phyloP scores from a whole-genome alignment of 2,113 vertebrate genomes.

The Falco punctatus region DNA sequence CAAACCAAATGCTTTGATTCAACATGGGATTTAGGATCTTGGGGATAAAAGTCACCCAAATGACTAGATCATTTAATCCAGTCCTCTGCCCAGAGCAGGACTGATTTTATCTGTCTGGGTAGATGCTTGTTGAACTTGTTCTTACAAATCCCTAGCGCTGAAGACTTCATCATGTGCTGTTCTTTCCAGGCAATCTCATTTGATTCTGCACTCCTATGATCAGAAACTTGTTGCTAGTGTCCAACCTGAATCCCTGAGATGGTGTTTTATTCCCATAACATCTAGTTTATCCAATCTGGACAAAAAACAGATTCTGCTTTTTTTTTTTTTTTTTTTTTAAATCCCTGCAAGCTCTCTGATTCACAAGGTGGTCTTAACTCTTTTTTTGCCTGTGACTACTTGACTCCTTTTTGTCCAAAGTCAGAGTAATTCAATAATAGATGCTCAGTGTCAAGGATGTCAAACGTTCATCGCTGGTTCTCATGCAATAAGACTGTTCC shows the following conservation, averaged over 20 bases:
- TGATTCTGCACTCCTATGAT: background rate
- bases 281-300: background rate
- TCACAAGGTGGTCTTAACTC: background rate
- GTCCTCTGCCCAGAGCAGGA: background rate
- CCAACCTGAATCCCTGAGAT: background rate
- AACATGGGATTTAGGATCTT: background rate
- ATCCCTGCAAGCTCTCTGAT: background rate
- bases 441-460: background rate
- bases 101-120: background rate
- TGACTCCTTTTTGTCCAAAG: background rate
- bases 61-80: background rate
- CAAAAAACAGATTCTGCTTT: background rate
- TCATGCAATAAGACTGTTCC: background rate
- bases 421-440: background rate
- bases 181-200: background rate
- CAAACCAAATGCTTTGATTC: background rate
- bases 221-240: background rate
- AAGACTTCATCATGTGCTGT: background rate
- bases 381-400: background rate
- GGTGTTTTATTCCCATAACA: background rate
- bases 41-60: background rate
- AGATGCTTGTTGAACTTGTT: background rate
- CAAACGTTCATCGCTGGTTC: background rate
- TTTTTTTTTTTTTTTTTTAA: background rate
- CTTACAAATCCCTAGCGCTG: background rate